Conservation (phyloP, 2,888 invertebrate genomes). For the Corbicula japonica region DNA sequence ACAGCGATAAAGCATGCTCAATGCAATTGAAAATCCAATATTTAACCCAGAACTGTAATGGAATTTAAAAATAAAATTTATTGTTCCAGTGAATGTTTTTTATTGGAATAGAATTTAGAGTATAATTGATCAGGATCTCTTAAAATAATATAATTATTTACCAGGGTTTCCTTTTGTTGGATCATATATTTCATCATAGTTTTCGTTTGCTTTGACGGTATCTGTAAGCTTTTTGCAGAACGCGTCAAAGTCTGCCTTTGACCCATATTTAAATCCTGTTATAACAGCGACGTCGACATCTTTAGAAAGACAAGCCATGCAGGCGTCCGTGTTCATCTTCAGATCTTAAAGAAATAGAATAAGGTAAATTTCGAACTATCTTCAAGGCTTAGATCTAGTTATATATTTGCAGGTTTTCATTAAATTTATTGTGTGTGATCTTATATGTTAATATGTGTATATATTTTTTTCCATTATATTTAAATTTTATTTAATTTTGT, state of each 20-base stretch:
- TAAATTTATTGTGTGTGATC: background rate
- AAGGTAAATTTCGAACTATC: background rate
- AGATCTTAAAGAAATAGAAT: conserved; percentile 29
- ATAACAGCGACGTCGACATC: conserved; percentile 34
- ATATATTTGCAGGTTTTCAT: background rate
- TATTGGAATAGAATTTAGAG: too few relatives aligned
- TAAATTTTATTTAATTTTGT: background rate
- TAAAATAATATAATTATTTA: conserved; percentile 1
- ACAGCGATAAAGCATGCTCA: too few relatives aligned
- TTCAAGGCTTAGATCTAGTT: background rate
- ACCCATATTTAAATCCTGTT: conserved; percentile 37
- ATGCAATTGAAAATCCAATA: too few relatives aligned
- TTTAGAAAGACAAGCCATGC: conserved; percentile 48
- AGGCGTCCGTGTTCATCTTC: conserved; percentile 47
- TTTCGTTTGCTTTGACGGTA: conserved; percentile 15
- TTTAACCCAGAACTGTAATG: too few relatives aligned
- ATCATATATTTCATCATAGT: conserved; percentile 34
- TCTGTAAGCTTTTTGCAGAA: conserved; percentile 15
- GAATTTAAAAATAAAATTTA: too few relatives aligned
- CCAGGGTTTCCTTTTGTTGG: conserved; percentile 37
- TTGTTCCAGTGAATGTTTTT: too few relatives aligned
- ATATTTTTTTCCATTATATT: background rate
- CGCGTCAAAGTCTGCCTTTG: conserved; percentile 16
- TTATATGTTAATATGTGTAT: background rate
- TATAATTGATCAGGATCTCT: too few relatives aligned